These are phyloP conservation scores for Phylloscopus collybita DNA, from an alignment of 2,797 vertebrate species.

Conservation along the genomic window DNA sequence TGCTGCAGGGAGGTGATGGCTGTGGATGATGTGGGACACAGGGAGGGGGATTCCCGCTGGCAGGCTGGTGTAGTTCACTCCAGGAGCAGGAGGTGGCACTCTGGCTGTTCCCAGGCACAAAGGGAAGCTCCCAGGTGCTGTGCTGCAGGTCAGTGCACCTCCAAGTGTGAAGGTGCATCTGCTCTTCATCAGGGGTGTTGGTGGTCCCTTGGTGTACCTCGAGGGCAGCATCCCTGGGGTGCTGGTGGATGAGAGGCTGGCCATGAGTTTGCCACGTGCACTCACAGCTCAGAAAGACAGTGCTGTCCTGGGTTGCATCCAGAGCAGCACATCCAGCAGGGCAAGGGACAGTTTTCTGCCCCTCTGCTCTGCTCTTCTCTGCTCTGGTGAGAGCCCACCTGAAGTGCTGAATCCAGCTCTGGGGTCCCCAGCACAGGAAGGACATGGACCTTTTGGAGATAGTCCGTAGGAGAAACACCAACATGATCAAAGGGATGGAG, in stretches of 20 bases:
- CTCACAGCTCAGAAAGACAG: neutral
- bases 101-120: neutral
- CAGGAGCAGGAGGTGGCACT: neutral
- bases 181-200: neutral
- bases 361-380: neutral
- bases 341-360: neutral
- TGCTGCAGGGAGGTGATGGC: too few species aligned
- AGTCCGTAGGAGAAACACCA: neutral
- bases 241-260: neutral
- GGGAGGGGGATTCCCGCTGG: rapidly evolving
- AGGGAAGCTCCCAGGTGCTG: neutral
- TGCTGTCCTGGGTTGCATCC: neutral
- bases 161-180: neutral
- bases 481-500: neutral
- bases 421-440: neutral
- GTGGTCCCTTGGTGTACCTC: neutral
- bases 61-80: neutral
- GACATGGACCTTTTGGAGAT: neutral
- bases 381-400: neutral
- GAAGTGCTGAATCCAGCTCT: neutral
- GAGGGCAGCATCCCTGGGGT: neutral
- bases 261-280: neutral
- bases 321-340: neutral
- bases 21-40: neutral
- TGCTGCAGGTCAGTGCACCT: neutral